Evolutionary conservation across 2,113 vertebrate species (phyloP).

Genomic region (Gnathochromis pfefferi): DNA sequence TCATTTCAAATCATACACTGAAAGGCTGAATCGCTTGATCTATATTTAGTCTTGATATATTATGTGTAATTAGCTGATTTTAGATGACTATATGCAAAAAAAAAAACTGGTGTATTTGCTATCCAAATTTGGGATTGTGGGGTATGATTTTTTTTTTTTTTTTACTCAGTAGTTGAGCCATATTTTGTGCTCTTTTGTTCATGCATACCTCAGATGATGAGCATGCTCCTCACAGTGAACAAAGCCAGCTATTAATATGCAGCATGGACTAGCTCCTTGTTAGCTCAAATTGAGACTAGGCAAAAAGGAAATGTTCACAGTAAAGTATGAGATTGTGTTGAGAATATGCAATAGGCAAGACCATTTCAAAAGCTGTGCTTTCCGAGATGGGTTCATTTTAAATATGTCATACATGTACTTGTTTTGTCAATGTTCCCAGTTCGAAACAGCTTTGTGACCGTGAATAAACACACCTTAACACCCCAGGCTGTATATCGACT

Average conservation of each 20-base stretch:
- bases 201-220: background rate
- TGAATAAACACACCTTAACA: constrained; percentile 11
- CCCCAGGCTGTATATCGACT: constrained; percentile 1
- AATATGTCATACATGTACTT: accelerated
- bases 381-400: background rate
- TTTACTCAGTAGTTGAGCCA: background rate
- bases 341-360: background rate
- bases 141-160: background rate
- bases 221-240: background rate
- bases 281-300: background rate
- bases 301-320: background rate
- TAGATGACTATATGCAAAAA: background rate
- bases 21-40: background rate
- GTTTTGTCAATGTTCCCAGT: background rate
- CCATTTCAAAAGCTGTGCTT: background rate
- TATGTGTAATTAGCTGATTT: background rate
- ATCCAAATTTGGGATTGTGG: background rate
- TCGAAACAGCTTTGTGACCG: background rate
- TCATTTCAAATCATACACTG: background rate
- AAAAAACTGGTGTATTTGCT: background rate
- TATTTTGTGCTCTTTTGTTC: background rate
- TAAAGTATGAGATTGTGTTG: background rate
- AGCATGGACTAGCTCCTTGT: background rate
- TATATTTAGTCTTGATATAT: background rate
- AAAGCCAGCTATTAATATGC: background rate